A percentile compares a stretch with the other conserved stretches of the same genome.
These are phyloP conservation scores for Rallus crepitans DNA, from an alignment of 2,797 vertebrate genomes.

Conservation along the genomic window DNA sequence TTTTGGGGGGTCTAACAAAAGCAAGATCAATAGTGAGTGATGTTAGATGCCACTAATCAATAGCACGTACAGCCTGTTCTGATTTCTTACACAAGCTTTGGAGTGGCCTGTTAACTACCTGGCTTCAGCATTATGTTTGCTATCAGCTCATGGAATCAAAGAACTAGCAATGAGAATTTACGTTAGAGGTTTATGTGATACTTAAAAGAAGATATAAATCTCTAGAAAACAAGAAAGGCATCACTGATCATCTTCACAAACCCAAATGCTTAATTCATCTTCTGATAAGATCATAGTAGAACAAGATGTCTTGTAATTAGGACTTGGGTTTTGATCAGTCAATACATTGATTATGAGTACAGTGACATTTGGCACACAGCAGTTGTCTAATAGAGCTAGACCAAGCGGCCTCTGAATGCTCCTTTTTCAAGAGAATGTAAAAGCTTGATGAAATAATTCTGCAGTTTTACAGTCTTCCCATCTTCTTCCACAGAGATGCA, in stretches of 20 bases:
- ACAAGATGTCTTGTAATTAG: slow-evolving; percentile 29
- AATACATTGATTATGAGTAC: neutral
- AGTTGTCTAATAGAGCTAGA: neutral
- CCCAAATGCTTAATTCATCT: slow-evolving; percentile 29
- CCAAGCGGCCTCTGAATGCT: neutral
- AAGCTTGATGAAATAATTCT: neutral
- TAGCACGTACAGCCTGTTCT: neutral
- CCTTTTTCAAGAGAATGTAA: neutral
- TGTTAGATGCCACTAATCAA: neutral
- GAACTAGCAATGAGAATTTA: neutral
- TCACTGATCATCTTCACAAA: neutral
- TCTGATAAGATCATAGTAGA: neutral
- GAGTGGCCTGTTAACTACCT: neutral
- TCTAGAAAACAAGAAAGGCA: slow-evolving; percentile 6
- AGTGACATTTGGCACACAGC: neutral
- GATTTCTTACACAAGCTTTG: neutral
- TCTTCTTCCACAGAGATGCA: neutral
- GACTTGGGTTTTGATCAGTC: slow-evolving; percentile 25
- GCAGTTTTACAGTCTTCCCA: neutral
- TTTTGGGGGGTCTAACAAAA: neutral
- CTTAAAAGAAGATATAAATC: slow-evolving; percentile 27
- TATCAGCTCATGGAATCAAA: neutral
- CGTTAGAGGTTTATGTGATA: neutral
- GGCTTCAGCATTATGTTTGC: neutral
- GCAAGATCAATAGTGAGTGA: slow-evolving; percentile 6